Evolutionary conservation across 2,888 invertebrate species (phyloP).

Genomic region (Cancer borealis): DNA sequence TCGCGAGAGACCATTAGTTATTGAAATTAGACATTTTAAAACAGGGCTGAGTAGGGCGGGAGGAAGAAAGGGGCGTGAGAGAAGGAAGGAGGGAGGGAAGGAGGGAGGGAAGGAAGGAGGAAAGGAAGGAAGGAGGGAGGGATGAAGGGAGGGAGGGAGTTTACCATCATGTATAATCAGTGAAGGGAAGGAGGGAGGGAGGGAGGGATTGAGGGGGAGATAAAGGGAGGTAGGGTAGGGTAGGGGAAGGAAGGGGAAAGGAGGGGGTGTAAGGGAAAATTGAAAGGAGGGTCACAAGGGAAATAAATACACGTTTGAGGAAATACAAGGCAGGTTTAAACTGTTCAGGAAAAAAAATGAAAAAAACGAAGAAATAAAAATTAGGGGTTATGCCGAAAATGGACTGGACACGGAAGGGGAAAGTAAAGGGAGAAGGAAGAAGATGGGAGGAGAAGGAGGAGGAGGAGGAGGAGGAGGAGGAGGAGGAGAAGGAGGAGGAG

Average conservation of each 20-base stretch:
- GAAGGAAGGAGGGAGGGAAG: neutral
- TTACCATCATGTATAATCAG: neutral
- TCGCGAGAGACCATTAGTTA: slow-evolving; percentile 31
- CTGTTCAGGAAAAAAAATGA: too few relatives aligned
- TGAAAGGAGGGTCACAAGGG: neutral
- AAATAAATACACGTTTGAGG: too few relatives aligned
- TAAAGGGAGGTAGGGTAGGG: neutral
- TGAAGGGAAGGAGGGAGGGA: neutral
- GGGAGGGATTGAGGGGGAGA: neutral
- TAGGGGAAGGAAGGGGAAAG: neutral
- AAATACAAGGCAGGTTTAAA: too few relatives aligned
- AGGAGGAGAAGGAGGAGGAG: too few relatives aligned
- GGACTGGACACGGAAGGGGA: too few relatives aligned
- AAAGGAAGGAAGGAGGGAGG: neutral
- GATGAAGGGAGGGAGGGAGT: neutral
- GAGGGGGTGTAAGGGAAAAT: neutral
- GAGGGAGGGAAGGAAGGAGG: neutral
- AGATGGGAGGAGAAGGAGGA: too few relatives aligned
- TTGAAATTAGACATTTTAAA: slow-evolving; percentile 43
- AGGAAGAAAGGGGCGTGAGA: neutral
- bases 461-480: too few relatives aligned
- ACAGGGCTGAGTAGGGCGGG: neutral
- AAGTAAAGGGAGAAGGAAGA: too few relatives aligned
- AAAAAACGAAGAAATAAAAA: too few relatives aligned
- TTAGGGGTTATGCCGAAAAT: too few relatives aligned